Base-by-base conservation (phyloP, 2,888 invertebrate genomes). In the Neria commutata region DNA sequence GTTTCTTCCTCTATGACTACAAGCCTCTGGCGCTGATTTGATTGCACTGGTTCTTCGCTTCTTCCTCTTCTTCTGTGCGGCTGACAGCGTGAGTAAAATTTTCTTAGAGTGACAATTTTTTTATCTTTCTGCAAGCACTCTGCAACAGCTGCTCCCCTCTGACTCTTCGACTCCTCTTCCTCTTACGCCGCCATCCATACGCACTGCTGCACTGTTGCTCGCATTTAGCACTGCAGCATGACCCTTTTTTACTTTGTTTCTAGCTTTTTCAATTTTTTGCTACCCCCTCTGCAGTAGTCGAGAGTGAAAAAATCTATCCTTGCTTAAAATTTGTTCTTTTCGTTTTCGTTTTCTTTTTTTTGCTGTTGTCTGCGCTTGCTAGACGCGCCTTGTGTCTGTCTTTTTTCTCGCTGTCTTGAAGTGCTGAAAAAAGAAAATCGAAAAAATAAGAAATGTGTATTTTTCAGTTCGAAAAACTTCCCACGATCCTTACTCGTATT, bases 401-500 rank as follows among this genome's bases (percentile, higher is more conserved):
- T n/a, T n/a, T n/a, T 5, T 16, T 19, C 5, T 45, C 45, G 8
- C 23, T 5, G 16, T 19, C 19, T 19, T 21, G 45, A 19, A 14
- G 8, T 17, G 14, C n/a, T 14, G 8, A 21, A 48, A 24, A 24
- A 14, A 24, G 11, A 14, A 6, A 29, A 29, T 29, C 8, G 11
- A 29, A 25, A 56, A 42, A 17, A 50, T 49, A 16, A 34, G 25
- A 24, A 56, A 56, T 67, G 65, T 69, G 69, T 62, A 59, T 60
- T 64, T 63, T 68, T 68, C 63, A 61, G 64, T 56, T 61, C 52
- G 60, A 65, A 69, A 75, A 76, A 74, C 74, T 74, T 74, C 74
- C 74, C 74, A 74, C 74, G 74, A 76, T 76, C 76, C 76, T 76
- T 76, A 67, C 23, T 68, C 68, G 70, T 70, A 68, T 72, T 70